These are phyloP conservation scores for Pristiophorus japonicus DNA, from an alignment of 2,113 vertebrate genomes.

Conservation along the genomic window DNA sequence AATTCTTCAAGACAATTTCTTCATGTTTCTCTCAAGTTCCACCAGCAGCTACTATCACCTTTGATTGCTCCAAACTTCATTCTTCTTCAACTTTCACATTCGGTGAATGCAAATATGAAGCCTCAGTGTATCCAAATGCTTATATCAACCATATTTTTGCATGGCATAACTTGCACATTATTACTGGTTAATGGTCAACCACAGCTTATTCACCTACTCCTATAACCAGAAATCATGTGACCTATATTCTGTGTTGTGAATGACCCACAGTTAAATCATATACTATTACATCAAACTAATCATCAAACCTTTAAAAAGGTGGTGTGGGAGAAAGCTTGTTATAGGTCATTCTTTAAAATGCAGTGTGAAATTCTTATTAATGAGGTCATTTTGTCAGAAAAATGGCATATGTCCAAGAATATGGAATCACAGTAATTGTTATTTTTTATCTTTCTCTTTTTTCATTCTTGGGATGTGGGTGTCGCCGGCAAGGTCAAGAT, in stretches of 20 bases:
- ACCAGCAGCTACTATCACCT: background rate
- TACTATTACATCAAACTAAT: background rate
- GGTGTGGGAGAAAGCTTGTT: background rate
- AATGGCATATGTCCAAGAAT: background rate
- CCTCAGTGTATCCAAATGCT: background rate
- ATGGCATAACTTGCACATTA: background rate
- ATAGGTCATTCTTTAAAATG: background rate
- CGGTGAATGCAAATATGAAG: background rate
- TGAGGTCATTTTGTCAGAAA: background rate
- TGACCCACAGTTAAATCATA: background rate
- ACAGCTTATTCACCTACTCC: background rate
- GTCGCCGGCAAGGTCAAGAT: background rate
- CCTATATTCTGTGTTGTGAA: background rate
- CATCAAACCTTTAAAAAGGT: background rate
- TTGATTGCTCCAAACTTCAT: background rate
- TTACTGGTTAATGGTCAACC: background rate
- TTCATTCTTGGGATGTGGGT: background rate
- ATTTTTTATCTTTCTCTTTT: background rate
- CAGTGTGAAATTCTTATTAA: background rate
- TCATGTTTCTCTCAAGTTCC: background rate
- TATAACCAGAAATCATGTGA: background rate
- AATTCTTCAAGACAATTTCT: background rate
- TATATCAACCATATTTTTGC: background rate
- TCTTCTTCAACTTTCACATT: background rate
- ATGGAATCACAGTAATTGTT: background rate